A percentile compares a stretch with the other conserved stretches of the same genome.
Conservation (phyloP, 2,888 invertebrate genomes). For the Drosophila atroscutellata region DNA sequence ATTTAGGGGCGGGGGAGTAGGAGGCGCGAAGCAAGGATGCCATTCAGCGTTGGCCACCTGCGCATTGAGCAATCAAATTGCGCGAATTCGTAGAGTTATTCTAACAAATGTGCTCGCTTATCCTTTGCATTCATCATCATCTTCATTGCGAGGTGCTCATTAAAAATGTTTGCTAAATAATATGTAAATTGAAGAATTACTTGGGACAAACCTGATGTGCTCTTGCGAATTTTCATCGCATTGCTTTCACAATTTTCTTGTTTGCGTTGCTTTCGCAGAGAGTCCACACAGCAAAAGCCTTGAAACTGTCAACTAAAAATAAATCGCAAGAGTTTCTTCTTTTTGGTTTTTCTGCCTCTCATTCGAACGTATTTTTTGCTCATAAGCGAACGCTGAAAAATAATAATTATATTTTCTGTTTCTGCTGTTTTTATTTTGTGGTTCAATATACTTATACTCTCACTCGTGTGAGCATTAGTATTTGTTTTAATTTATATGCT, state of each 20-base stretch:
- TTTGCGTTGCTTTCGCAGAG: slow-evolving; percentile 53
- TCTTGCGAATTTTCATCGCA: slow-evolving; percentile 43
- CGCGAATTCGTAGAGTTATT: slow-evolving; percentile 49
- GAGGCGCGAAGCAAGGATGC: background rate
- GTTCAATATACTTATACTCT: slow-evolving; percentile 31
- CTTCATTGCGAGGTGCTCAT: slow-evolving; percentile 44
- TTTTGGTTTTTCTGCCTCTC: slow-evolving; percentile 16
- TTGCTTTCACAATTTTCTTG: slow-evolving; percentile 41
- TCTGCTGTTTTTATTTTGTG: slow-evolving; percentile 38
- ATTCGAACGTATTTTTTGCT: slow-evolving; percentile 15
- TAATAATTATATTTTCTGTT: slow-evolving; percentile 61
- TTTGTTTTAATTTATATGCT: slow-evolving; percentile 62
- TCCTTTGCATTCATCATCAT: slow-evolving; percentile 14
- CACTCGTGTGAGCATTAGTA: slow-evolving; percentile 40
- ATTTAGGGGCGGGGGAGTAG: no score
- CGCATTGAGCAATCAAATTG: slow-evolving; percentile 63
- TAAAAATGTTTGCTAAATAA: slow-evolving; percentile 34
- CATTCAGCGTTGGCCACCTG: slow-evolving; percentile 32
- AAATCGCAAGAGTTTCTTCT: slow-evolving; percentile 64
- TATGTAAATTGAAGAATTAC: slow-evolving; percentile 43
- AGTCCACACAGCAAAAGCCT: slow-evolving; percentile 61
- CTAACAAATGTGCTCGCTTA: slow-evolving; percentile 14
- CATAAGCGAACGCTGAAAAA: slow-evolving; percentile 37
- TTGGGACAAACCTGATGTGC: slow-evolving; percentile 3
- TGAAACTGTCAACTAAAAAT: slow-evolving; percentile 80